Evolutionary conservation across 1,140 invertebrate species (phyloP), one percentile per base, ranked within the genome.

Genomic region (Anagrus nilaparvatae): DNA sequence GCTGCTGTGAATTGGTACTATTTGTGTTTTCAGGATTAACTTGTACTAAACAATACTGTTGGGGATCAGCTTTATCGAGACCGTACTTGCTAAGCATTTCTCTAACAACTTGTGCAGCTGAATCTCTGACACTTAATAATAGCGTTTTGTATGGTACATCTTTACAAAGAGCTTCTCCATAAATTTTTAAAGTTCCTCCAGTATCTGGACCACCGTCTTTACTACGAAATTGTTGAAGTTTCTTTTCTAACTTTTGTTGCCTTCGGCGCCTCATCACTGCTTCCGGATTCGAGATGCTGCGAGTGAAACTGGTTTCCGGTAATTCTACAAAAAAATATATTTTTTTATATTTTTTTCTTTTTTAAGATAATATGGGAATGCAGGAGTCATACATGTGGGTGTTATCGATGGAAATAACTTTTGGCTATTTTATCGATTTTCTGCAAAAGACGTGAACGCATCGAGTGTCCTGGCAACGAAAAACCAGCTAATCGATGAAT

Each of bases 121-220:
- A 85, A 65, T 99, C 96, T 30, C 87, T 76, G 10, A 95, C 84
- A 14, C 93, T 96, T 21, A 99, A 71, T 46, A 99, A 72, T 27
- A 99, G 70, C 3, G 96, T 98, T 72, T 99, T 98, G 67, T 99
- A 99, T 29, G 96, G 95, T 47, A 97, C 91, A 71, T 97, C 93
- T 54, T 88, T 84, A 59, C 91, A 92, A 6, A 99, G 72, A 10
- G 91, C 88, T 63, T 96, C 91, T 18, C 96, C 96, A 68, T 97
- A 98, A 53, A 99, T 97, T 70, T 98, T 97, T 18, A 99, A 67
- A 5, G 93, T 97, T 33, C 95, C 96, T 35, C 96, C 87, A 2
- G 81, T 85, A 54, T 84, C 82, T n/a, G 90, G 93, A 10, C 93
- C 94, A 33, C 93, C 87, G 53, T 89, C 85, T 58, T 90, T 86